A percentile compares a stretch with the other conserved stretches of the same genome.
These are phyloP conservation scores for Archilochus colubris DNA, from an alignment of 2,113 vertebrate genomes.

Conservation along the genomic window DNA sequence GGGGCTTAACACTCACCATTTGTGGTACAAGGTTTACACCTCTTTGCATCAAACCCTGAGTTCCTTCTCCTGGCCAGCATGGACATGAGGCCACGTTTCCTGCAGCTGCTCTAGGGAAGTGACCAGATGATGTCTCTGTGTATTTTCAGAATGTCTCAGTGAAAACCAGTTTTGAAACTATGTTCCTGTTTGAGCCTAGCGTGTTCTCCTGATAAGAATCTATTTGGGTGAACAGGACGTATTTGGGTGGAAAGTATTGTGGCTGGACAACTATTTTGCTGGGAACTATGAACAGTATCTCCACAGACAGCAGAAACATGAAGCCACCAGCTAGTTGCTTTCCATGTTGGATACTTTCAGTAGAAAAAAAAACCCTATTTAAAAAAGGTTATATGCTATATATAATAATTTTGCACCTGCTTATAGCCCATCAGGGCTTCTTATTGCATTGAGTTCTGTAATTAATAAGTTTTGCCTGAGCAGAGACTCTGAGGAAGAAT, in stretches of 20 bases:
- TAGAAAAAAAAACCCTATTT: not conserved
- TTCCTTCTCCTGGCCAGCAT: not conserved
- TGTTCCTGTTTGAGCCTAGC: not conserved
- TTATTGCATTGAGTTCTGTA: not conserved
- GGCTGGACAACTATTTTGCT: not conserved
- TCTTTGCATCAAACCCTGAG: not conserved
- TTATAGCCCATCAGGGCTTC: not conserved
- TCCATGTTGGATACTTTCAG: not conserved
- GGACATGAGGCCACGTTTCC: not conserved
- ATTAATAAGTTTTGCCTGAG: not conserved
- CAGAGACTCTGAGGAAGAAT: not conserved
- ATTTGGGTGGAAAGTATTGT: not conserved
- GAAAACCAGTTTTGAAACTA: not conserved
- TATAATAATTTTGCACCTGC: not conserved
- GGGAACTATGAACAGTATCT: not conserved
- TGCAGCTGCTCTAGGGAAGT: not conserved
- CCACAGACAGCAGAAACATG: not conserved
- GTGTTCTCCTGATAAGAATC: not conserved
- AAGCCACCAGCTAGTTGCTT: not conserved
- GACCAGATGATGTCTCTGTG: not conserved
- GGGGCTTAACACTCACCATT: not conserved
- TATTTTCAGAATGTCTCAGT: conserved; percentile 2
- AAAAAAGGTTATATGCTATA: not conserved
- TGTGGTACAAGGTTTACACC: not conserved
- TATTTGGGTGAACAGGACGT: not conserved